Conservation (phyloP, 2,888 invertebrate species). For the Neoitamus cyanurus region DNA sequence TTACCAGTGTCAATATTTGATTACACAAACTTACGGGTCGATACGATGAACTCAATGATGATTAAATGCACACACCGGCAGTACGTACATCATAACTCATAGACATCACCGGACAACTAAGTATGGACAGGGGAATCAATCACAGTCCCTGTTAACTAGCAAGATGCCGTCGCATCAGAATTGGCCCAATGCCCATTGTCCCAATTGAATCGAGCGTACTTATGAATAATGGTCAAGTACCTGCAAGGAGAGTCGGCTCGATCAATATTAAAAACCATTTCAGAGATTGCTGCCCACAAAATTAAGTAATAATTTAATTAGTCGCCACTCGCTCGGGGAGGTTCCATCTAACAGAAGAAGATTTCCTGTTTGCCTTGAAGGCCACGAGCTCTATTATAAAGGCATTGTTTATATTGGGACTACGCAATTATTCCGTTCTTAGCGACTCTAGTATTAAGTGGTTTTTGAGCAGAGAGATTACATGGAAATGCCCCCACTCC, state of each 20-base stretch:
- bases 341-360: not conserved
- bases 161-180: constrained; percentile 33
- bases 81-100: constrained; percentile 29
- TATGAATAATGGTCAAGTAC: not conserved
- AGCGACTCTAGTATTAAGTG: not conserved
- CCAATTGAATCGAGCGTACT: not conserved
- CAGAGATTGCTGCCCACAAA: not conserved
- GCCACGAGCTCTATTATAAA: not conserved
- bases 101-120: not conserved
- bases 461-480: not conserved
- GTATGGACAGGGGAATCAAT: constrained; percentile 28
- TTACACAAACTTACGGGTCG: constrained; percentile 47
- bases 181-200: constrained; percentile 17
- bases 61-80: constrained; percentile 34
- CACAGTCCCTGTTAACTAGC: constrained; percentile 22
- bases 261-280: constrained; percentile 29
- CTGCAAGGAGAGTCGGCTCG: not conserved
- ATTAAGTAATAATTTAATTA: constrained; percentile 15
- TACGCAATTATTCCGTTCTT: not conserved
- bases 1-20: constrained; percentile 52
- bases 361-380: not conserved
- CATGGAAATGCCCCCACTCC: not conserved
- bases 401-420: not conserved
- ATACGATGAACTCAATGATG: constrained; percentile 44
- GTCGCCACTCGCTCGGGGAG: not conserved